Evolutionary conservation across 2,888 invertebrate genomes (phyloP).

Genomic region (Endomychus coccineus): DNA sequence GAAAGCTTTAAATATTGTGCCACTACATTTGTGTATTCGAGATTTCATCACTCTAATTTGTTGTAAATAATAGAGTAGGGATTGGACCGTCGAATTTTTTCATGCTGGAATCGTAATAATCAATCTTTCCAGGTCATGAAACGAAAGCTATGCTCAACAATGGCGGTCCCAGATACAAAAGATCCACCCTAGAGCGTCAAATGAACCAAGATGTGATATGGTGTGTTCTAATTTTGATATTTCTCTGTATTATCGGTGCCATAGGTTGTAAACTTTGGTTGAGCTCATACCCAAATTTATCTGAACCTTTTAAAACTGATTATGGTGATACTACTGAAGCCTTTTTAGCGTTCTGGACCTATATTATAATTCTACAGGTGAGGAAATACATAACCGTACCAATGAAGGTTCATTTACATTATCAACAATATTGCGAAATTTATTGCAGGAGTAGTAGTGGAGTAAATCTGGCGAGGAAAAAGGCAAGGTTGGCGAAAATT

Average conservation of each 20-base stretch:
- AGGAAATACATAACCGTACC: no score
- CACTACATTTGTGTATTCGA: no score
- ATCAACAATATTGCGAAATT: no score
- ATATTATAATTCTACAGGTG: conserved; percentile 89
- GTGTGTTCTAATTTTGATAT: conserved; percentile 87
- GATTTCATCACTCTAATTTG: no score
- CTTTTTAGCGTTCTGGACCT: conserved; percentile 88
- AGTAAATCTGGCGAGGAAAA: no score
- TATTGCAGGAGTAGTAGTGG: no score
- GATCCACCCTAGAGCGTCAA: conserved; percentile 82
- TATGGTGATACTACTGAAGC: conserved; percentile 49
- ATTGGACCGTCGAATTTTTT: no score
- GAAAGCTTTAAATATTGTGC: no score
- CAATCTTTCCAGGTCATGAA: conserved; percentile 72
- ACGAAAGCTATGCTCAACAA: conserved; percentile 98
- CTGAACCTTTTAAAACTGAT: conserved; percentile 61
- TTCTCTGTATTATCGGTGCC: conserved; percentile 85
- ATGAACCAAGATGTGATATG: conserved; percentile 96
- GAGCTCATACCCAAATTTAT: conserved; percentile 50
- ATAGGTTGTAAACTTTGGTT: conserved; percentile 87
- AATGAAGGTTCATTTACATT: no score
- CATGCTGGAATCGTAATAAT: no score
- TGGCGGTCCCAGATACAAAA: conserved; percentile 88
- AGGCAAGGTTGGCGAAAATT: no score
- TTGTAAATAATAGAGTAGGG: no score